phyloP scores from a whole-genome alignment of 2,113 vertebrate species.

The Colossoma macropomum region DNA sequence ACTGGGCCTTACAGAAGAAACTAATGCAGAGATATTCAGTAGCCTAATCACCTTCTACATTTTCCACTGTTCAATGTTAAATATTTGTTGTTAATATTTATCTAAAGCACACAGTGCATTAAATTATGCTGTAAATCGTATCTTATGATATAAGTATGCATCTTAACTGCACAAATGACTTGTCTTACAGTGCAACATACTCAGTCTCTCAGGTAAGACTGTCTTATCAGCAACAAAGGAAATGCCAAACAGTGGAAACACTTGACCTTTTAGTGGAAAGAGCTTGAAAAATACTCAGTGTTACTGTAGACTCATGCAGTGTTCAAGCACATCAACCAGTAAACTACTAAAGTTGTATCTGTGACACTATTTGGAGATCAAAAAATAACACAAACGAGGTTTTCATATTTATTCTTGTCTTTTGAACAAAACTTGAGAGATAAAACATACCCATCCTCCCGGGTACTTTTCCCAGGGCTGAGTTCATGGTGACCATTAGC shows the following conservation, averaged over 20 bases:
- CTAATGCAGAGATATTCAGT: too few relatives aligned
- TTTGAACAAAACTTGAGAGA: neutral
- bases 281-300: too few relatives aligned
- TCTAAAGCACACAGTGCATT: too few relatives aligned
- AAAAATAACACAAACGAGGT: neutral
- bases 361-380: neutral
- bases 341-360: too few relatives aligned
- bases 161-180: too few relatives aligned
- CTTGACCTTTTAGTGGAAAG: neutral
- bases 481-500: slow-evolving; percentile 69
- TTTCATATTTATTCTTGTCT: neutral
- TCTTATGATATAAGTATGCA: too few relatives aligned
- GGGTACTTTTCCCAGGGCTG: slow-evolving; percentile 28
- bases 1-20: too few relatives aligned
- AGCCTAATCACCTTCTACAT: neutral
- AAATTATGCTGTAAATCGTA: too few relatives aligned
- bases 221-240: neutral
- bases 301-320: too few relatives aligned
- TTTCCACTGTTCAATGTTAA: neutral
- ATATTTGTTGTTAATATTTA: too few relatives aligned
- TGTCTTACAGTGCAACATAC: too few relatives aligned
- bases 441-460: slow-evolving; percentile 67
- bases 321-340: neutral
- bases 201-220: neutral
- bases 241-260: neutral